phyloP scores from a whole-genome alignment of 2,113 vertebrate genomes.

The Oncorhynchus gorbuscha region DNA sequence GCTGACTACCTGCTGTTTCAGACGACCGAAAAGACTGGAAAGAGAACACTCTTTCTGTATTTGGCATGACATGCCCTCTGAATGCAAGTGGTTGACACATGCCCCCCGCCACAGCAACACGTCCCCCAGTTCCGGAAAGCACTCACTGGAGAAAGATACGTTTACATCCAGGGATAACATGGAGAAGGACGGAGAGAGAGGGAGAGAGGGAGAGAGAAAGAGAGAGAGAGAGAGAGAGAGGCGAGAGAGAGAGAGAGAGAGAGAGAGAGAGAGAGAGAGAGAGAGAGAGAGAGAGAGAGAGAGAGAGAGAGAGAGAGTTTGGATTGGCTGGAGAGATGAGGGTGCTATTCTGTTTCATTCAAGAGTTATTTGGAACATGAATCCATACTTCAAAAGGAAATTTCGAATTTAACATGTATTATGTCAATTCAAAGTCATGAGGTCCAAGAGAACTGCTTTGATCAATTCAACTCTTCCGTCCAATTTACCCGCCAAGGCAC shows the following conservation, averaged over 20 bases:
- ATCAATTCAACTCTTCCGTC: background rate
- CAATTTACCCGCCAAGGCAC: conserved; percentile 18
- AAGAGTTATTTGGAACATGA: background rate
- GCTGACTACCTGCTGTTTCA: no score
- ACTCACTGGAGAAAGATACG: conserved; percentile 59
- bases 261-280: background rate
- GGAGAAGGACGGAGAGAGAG: conserved; percentile 21
- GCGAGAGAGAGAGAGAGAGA: background rate
- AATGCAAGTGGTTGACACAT: conserved; percentile 69
- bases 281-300: conserved; percentile 17
- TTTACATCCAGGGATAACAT: conserved; percentile 64
- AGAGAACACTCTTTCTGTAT: no score
- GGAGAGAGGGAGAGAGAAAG: background rate
- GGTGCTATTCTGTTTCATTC: background rate
- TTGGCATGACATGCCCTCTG: conserved; percentile 3
- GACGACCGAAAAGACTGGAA: no score
- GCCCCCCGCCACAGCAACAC: conserved; percentile 48
- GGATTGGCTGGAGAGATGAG: conserved; percentile 32
- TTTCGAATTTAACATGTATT: background rate
- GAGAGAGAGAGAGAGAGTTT: conserved; percentile 33
- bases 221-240: background rate
- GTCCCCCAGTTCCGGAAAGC: conserved; percentile 47
- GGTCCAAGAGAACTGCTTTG: conserved; percentile 1
- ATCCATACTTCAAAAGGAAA: background rate
- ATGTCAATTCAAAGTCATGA: background rate